These are phyloP conservation scores for Sporophila hypoxantha DNA, from an alignment of 2,113 vertebrate genomes.

Conservation along the genomic window DNA sequence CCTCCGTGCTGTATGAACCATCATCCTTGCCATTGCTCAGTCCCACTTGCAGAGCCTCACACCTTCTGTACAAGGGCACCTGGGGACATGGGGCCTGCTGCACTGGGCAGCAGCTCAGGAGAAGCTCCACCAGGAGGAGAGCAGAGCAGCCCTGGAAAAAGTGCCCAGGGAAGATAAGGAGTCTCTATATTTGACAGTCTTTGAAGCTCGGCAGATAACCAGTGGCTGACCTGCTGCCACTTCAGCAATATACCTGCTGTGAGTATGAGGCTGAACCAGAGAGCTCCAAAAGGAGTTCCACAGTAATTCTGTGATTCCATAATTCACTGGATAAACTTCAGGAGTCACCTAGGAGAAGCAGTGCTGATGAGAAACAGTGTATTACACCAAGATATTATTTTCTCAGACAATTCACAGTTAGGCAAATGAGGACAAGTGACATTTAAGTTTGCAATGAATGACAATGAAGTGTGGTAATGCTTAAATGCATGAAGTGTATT, in stretches of 20 bases:
- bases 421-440: neutral
- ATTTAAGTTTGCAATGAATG: neutral
- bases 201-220: accelerated
- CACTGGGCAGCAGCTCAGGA: neutral
- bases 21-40: neutral
- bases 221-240: neutral
- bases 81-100: neutral
- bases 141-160: neutral
- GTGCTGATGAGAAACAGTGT: neutral
- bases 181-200: neutral
- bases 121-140: neutral
- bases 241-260: neutral
- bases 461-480: neutral
- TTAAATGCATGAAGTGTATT: neutral
- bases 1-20: neutral
- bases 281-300: neutral
- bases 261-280: neutral
- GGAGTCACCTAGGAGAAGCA: neutral
- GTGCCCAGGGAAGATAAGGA: neutral
- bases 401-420: neutral
- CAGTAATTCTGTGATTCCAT: neutral
- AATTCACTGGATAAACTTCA: neutral
- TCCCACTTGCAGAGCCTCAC: neutral
- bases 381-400: neutral
- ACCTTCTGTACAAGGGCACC: neutral